These are phyloP conservation scores for Geophilus truncorum DNA, from an alignment of 2,888 invertebrate species.

Conservation along the genomic window DNA sequence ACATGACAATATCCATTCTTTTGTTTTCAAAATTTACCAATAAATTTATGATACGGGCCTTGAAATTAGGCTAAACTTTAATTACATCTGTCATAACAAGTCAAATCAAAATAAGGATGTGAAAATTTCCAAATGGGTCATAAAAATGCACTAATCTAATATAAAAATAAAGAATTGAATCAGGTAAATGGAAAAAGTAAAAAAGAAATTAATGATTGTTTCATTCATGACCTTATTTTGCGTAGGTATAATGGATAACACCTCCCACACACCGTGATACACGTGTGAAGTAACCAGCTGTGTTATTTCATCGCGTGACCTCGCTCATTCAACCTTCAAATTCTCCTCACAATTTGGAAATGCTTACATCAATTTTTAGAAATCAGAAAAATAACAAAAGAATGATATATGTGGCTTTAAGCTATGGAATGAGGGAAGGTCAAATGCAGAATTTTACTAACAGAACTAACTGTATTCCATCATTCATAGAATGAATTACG, in stretches of 20 bases:
- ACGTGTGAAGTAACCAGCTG: background rate
- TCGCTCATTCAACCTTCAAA: background rate
- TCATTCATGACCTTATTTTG: background rate
- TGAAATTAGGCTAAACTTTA: constrained; percentile 1
- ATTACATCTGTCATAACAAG: background rate
- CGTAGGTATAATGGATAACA: background rate
- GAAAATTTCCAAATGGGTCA: background rate
- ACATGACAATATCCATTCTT: background rate
- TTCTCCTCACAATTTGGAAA: background rate
- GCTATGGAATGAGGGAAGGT: background rate
- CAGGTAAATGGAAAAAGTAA: background rate
- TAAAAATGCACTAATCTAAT: background rate
- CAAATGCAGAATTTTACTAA: background rate
- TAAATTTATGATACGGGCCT: background rate
- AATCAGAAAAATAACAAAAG: background rate
- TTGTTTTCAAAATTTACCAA: background rate
- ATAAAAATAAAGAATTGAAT: background rate
- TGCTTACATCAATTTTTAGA: background rate
- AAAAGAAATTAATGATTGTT: no score
- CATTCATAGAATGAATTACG: background rate
- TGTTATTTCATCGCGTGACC: background rate
- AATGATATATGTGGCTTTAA: background rate
- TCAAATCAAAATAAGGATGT: background rate
- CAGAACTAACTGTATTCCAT: background rate
- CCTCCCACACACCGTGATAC: background rate